Evolutionary conservation across 2,888 invertebrate genomes (phyloP), one percentile per base, ranked within the genome.

Genomic region (Trachelus iudaicus): DNA sequence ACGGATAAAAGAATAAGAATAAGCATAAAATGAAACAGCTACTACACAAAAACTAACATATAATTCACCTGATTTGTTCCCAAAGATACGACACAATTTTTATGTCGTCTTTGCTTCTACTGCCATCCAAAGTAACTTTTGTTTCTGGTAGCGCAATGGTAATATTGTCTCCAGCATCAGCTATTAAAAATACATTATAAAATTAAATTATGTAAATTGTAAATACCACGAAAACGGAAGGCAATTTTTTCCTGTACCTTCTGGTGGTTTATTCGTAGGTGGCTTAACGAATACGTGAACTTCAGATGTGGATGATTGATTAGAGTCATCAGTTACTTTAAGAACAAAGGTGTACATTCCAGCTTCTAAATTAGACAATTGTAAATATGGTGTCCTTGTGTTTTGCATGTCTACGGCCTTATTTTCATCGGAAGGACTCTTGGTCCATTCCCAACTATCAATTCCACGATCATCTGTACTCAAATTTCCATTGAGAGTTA

Each of bases 331-430:
- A 0, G 97, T 98, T 40, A 98, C 98, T 92, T 97, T 97, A 73
- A 98, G 92, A 11, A 96, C 96, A 92, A 98, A 98, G 0, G 97
- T 97, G 90, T 98, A 99, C 92, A 98, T 96, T 73, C 98, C 98
- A 89, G 97, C 97, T 87, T 98, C 97, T 74, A 98, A 93, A 92
- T 98, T 97, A 0, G 97, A 97, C 15, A 98, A 92, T 92, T 96
- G 95, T 69, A 98, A 93, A 88, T 96, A 97, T 0, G 98, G 97
- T 0, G 97, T 98, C 86, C 97, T 94, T 0, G 98, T 98, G 85
- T 98, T 97, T 93, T 98, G 97, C 97, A 98, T 98, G 89, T 98
- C 98, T 13, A 97, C 98, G 1, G 98, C 97, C 89, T 97, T 97
- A 83, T 96, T 96, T 83, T 97, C 96, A 88, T 97, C 97, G 75